These are phyloP conservation scores for Allacma fusca DNA, from an alignment of 2,888 invertebrate genomes.

Conservation along the genomic window DNA sequence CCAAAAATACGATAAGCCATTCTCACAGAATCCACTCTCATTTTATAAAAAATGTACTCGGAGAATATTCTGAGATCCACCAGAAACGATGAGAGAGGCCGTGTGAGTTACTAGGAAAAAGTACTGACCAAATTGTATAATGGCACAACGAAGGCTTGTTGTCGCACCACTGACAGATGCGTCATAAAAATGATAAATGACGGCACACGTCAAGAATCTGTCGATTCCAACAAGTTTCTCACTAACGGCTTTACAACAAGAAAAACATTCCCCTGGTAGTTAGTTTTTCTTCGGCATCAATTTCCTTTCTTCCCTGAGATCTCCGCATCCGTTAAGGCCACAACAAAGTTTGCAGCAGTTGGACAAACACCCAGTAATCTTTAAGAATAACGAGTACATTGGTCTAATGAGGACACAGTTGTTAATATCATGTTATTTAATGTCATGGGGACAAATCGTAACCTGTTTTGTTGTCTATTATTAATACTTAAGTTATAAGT, in stretches of 20 bases:
- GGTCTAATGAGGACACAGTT: too few species aligned
- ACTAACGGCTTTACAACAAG: slow-evolving; percentile 4
- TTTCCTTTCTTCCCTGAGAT: background rate
- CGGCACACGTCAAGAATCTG: background rate
- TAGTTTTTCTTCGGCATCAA: background rate
- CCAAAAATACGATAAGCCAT: background rate
- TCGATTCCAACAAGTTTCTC: background rate
- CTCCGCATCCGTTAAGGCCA: background rate
- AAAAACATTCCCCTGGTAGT: background rate
- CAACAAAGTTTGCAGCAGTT: too few species aligned
- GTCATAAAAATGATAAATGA: slow-evolving; percentile 16
- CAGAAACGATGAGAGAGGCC: too few species aligned
- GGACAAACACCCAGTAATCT: too few species aligned
- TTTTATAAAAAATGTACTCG: background rate
- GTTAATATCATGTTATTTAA: too few species aligned
- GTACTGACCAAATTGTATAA: slow-evolving; percentile 5
- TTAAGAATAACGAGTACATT: too few species aligned
- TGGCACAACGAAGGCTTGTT: background rate
- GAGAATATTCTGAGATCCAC: too few species aligned
- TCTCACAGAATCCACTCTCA: background rate
- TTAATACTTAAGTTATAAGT: too few species aligned
- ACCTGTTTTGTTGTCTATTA: too few species aligned
- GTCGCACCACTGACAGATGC: slow-evolving; percentile 1
- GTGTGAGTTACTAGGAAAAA: background rate
- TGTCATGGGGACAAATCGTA: too few species aligned